Percentiles rank a stretch among this genome's conserved stretches.
Conservation (phyloP, 2,888 invertebrate genomes). For the Herminia tarsipennalis region DNA sequence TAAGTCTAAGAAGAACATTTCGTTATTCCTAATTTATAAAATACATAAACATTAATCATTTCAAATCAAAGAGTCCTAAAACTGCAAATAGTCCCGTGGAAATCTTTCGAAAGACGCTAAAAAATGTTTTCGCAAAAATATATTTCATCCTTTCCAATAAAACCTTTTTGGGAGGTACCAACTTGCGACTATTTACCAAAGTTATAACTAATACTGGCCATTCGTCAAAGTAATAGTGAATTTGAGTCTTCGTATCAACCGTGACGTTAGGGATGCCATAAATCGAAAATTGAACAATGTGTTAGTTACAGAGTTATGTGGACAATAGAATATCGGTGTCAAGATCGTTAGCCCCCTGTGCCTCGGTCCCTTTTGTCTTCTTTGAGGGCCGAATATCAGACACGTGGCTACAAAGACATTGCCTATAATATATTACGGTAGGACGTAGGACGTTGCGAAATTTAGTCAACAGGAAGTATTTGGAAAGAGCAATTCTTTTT, state of each 20-base stretch:
- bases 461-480: constrained; percentile 28
- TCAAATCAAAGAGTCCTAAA: no score
- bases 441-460: constrained; percentile 24
- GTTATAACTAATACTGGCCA: constrained; percentile 57
- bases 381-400: constrained; percentile 60
- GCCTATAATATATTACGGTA: constrained; percentile 41
- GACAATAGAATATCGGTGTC: constrained; percentile 70
- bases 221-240: constrained; percentile 61
- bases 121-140: constrained; percentile 2
- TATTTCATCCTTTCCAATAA: constrained; percentile 15
- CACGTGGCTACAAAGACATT: constrained; percentile 48
- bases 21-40: no score
- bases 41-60: no score
- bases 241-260: constrained; percentile 47
- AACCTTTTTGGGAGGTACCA: constrained; percentile 27
- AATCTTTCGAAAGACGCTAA: neutral
- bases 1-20: no score
- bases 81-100: no score
- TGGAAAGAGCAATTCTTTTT: neutral
- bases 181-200: constrained; percentile 39
- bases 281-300: constrained; percentile 60
- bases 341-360: constrained; percentile 56
- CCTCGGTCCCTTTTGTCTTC: constrained; percentile 58
- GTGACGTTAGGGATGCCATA: constrained; percentile 51
- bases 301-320: constrained; percentile 50